These are phyloP conservation scores for Conistra vaccinii DNA, from an alignment of 2,888 invertebrate genomes.

Conservation along the genomic window DNA sequence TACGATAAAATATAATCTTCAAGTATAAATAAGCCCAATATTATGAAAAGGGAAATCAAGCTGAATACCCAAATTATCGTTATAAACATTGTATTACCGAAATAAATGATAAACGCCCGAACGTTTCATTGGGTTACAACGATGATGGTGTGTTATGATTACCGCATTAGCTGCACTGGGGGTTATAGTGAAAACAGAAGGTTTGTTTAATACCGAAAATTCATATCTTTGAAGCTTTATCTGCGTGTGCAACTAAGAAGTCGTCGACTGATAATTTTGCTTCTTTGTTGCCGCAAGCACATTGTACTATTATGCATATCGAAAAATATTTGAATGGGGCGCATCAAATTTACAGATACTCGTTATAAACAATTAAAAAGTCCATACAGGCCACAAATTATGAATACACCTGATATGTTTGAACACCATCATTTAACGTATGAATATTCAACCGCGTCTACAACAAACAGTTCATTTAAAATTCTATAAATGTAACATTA, in stretches of 20 bases:
- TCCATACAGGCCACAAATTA: background rate
- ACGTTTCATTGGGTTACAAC: slow-evolving; percentile 31
- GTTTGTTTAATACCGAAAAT: slow-evolving; percentile 38
- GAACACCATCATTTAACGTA: background rate
- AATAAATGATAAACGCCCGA: slow-evolving; percentile 29
- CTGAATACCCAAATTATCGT: slow-evolving; percentile 43
- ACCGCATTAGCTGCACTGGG: slow-evolving; percentile 29
- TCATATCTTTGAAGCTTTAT: slow-evolving; percentile 19
- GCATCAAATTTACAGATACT: background rate
- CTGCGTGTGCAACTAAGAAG: slow-evolving; percentile 3
- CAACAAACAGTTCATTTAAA: slow-evolving; percentile 6
- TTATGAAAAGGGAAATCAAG: slow-evolving; percentile 50
- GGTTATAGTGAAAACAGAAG: slow-evolving; percentile 25
- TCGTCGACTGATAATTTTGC: background rate
- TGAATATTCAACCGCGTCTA: slow-evolving; percentile 4
- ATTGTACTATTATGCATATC: background rate
- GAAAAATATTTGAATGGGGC: background rate
- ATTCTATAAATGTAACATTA: slow-evolving; percentile 2
- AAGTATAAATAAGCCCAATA: slow-evolving; percentile 39
- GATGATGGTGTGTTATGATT: slow-evolving; percentile 47
- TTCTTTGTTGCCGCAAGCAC: background rate
- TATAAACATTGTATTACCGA: slow-evolving; percentile 42
- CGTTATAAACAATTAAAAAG: background rate
- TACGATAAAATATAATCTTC: slow-evolving; percentile 42
- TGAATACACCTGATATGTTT: background rate